Evolutionary conservation across 2,888 invertebrate genomes (phyloP).

Genomic region (Magallana nippona): DNA sequence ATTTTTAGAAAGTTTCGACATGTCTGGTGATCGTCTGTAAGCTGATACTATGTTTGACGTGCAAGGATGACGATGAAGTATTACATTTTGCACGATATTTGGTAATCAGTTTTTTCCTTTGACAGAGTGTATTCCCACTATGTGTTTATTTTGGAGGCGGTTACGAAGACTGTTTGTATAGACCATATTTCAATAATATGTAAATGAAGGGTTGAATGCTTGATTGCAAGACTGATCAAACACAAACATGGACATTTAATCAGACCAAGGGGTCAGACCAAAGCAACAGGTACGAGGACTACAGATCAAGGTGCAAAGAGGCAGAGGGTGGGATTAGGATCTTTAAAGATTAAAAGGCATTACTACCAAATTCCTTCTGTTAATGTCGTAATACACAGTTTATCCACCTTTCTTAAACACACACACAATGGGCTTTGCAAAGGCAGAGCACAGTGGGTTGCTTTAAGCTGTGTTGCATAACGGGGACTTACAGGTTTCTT

Average conservation of each 20-base stretch:
- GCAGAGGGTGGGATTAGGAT: not conserved
- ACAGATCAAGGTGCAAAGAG: constrained; percentile 1
- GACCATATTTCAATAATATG: not conserved
- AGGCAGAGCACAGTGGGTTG: too few relatives aligned
- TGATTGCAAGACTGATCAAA: constrained; percentile 24
- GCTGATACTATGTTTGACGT: too few relatives aligned
- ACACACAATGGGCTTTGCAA: not conserved
- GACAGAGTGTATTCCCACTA: not conserved
- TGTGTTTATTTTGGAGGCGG: not conserved
- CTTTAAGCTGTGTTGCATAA: too few relatives aligned
- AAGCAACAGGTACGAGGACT: not conserved
- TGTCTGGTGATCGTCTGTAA: too few relatives aligned
- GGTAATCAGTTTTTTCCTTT: too few relatives aligned
- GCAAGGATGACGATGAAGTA: too few relatives aligned
- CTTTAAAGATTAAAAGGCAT: constrained; percentile 5
- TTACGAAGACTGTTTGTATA: not conserved
- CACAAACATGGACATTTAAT: not conserved
- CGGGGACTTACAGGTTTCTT: too few relatives aligned
- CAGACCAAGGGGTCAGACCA: not conserved
- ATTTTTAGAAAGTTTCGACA: not conserved
- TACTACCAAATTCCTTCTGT: not conserved
- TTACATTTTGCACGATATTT: too few relatives aligned
- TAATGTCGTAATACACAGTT: not conserved
- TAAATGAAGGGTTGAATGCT: constrained; percentile 16
- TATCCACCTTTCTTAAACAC: not conserved